phyloP scores from a whole-genome alignment of 2,113 vertebrate genomes.

The Mugil cephalus region DNA sequence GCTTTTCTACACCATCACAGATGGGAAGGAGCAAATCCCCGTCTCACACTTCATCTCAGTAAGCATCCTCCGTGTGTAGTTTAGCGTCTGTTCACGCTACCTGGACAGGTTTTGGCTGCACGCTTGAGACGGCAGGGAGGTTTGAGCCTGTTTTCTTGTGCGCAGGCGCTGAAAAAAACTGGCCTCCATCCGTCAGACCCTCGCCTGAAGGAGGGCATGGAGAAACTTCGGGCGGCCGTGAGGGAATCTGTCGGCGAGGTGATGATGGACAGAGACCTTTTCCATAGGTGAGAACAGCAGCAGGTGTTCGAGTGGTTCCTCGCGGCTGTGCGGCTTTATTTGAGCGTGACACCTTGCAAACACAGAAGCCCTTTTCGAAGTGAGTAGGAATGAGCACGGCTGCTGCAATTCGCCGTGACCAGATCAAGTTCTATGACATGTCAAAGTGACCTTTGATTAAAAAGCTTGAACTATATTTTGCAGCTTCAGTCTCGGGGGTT shows the following conservation, averaged over 20 bases:
- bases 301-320: neutral
- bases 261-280: slow-evolving; percentile 88
- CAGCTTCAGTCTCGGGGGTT: too few relatives aligned
- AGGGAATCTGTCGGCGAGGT: slow-evolving; percentile 83
- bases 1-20: slow-evolving; percentile 90
- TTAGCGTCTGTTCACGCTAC: neutral
- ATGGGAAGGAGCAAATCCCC: slow-evolving; percentile 87
- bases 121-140: neutral
- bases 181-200: slow-evolving; percentile 89
- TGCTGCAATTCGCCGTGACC: neutral
- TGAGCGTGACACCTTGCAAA: neutral
- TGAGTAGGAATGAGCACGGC: neutral
- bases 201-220: slow-evolving; percentile 87
- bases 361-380: neutral
- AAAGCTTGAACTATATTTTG: too few relatives aligned
- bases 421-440: too few relatives aligned
- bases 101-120: neutral
- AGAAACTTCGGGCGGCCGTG: slow-evolving; percentile 77
- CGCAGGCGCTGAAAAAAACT: slow-evolving; percentile 85
- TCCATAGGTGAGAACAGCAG: slow-evolving; percentile 83
- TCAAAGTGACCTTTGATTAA: too few relatives aligned
- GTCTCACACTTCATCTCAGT: slow-evolving; percentile 88
- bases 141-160: neutral
- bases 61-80: slow-evolving; percentile 32
- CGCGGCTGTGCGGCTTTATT: neutral